These are phyloP conservation scores for Neodontobutis hainanensis DNA, from an alignment of 2,113 vertebrate genomes.

Conservation along the genomic window DNA sequence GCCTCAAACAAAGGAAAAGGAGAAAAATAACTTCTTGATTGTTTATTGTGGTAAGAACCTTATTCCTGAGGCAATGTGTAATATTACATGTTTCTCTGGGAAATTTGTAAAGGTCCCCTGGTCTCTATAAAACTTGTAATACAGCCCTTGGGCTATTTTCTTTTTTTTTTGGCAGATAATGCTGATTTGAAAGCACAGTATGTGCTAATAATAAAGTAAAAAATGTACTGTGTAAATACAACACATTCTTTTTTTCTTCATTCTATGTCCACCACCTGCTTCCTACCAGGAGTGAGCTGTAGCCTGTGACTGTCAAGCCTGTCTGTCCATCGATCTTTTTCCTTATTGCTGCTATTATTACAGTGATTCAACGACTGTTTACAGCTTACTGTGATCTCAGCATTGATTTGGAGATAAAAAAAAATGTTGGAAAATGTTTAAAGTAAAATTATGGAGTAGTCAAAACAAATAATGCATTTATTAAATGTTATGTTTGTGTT, in stretches of 20 bases:
- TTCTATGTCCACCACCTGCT: constrained; percentile 42
- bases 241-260: neutral
- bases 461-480: neutral
- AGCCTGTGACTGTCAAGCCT: constrained; percentile 42
- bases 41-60: constrained; percentile 41
- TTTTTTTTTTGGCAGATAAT: constrained; percentile 55
- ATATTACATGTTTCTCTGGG: constrained; percentile 19
- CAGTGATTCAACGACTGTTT: constrained; percentile 27
- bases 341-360: constrained; percentile 21
- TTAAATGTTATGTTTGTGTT: neutral
- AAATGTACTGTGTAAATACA: too few species aligned
- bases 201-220: too few species aligned
- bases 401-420: constrained; percentile 53
- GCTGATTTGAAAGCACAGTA: constrained; percentile 45
- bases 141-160: constrained; percentile 33
- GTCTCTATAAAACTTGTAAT: constrained; percentile 64
- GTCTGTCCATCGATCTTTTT: constrained; percentile 45
- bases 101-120: constrained; percentile 42
- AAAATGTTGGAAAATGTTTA: neutral
- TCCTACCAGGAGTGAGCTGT: constrained; percentile 16
- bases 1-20: constrained; percentile 14
- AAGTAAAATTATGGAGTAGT: neutral
- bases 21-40: constrained; percentile 20
- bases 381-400: constrained; percentile 19
- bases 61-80: constrained; percentile 19